Conservation (phyloP, 2,797 vertebrate genomes). For the Typhlichthys eigenmanni region DNA sequence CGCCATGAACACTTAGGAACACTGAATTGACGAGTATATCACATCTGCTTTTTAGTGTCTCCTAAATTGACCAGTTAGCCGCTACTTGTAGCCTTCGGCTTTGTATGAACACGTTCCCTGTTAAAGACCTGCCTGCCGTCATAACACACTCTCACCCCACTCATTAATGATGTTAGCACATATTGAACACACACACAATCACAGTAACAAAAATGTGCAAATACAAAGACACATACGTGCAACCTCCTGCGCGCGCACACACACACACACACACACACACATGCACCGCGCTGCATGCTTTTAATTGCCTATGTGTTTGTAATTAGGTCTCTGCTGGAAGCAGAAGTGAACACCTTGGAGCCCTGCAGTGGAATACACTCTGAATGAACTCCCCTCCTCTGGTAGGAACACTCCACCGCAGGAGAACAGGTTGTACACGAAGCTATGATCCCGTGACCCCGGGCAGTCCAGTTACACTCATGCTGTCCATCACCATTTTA, state of each 20-base stretch:
- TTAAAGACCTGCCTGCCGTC: too few species aligned
- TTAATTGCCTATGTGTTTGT: constrained; percentile 74
- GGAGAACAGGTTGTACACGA: constrained; percentile 40
- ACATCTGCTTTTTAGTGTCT: too few species aligned
- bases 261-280: constrained; percentile 17
- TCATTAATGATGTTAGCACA: constrained; percentile 13
- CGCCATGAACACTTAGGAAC: too few species aligned
- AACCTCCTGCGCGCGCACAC: constrained; percentile 1
- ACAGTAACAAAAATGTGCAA: constrained; percentile 2
- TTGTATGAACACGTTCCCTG: too few species aligned
- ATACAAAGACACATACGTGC: neutral
- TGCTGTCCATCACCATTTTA: neutral
- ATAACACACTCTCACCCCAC: constrained; percentile 1
- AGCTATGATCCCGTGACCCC: neutral
- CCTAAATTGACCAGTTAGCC: too few species aligned
- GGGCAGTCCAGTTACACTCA: neutral
- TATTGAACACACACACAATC: constrained; percentile 19
- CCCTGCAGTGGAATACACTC: constrained; percentile 70
- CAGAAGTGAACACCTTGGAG: constrained; percentile 69
- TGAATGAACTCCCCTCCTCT: constrained; percentile 55
- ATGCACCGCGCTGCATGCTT: constrained; percentile 52
- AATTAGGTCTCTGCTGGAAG: constrained; percentile 71
- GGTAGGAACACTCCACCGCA: constrained; percentile 48
- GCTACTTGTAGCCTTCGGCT: too few species aligned
- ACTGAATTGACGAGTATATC: too few species aligned